These are phyloP conservation scores for Platyscapa corneri DNA, from an alignment of 1,140 invertebrate species.

Conservation along the genomic window DNA sequence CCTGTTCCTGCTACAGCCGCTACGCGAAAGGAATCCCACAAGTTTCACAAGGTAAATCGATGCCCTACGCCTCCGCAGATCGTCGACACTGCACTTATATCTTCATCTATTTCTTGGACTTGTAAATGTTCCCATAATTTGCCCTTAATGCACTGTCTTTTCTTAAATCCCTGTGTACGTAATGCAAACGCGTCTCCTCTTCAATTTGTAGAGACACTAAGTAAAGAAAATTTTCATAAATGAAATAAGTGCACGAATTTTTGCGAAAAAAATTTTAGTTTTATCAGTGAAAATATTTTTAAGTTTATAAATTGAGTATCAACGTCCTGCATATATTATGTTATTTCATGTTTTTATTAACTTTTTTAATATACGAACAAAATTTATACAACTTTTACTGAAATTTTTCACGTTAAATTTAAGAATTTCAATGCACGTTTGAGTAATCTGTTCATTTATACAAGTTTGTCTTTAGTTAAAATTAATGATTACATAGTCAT, in stretches of 20 bases:
- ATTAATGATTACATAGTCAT: too few relatives aligned
- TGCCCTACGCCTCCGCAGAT: background rate
- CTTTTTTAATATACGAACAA: too few relatives aligned
- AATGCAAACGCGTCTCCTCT: background rate
- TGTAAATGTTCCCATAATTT: conserved; percentile 29
- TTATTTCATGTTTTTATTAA: too few relatives aligned
- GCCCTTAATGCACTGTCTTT: background rate
- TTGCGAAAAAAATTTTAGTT: too few relatives aligned
- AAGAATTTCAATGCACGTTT: too few relatives aligned
- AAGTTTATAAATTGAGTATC: background rate
- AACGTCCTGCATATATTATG: background rate
- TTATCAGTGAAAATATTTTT: too few relatives aligned
- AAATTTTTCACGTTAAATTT: too few relatives aligned
- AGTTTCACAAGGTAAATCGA: conserved; percentile 40
- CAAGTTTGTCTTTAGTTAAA: too few relatives aligned
- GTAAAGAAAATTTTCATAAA: background rate
- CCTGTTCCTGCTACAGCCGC: background rate
- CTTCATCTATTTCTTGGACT: background rate
- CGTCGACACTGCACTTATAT: background rate
- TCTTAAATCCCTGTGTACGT: background rate
- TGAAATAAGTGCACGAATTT: background rate
- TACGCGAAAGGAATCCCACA: background rate
- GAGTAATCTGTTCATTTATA: too few relatives aligned
- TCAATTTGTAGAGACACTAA: background rate
- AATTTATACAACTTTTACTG: too few relatives aligned